Conservation (phyloP, 2,888 invertebrate genomes). For the Microctonus brassicae region DNA sequence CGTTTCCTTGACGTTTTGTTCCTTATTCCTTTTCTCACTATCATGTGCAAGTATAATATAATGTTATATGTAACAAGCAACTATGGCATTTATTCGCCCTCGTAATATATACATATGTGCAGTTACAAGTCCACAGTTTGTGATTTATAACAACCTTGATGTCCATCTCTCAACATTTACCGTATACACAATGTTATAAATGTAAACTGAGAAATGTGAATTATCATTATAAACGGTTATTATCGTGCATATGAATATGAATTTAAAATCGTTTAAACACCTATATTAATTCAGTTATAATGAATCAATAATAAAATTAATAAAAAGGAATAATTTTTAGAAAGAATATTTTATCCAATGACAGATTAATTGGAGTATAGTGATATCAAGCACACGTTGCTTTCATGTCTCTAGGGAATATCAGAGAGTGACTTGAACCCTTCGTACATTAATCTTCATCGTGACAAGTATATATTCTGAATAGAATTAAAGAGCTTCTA, state of each 20-base stretch:
- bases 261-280: not conserved
- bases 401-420: not conserved
- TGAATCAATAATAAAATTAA: not conserved
- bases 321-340: not conserved
- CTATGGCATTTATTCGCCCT: constrained; percentile 1
- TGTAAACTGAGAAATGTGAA: not conserved
- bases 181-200: not conserved
- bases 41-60: constrained; percentile 8
- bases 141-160: constrained; percentile 13
- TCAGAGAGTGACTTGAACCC: not conserved
- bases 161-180: constrained; percentile 7
- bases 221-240: not conserved
- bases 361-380: not conserved
- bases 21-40: constrained; percentile 28
- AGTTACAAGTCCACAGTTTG: not conserved
- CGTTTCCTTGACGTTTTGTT: constrained; percentile 2
- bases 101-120: constrained; percentile 10
- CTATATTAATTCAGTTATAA: not conserved
- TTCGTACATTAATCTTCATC: not conserved
- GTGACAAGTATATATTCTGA: not conserved
- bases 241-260: not conserved
- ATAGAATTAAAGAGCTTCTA: not conserved
- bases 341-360: constrained; percentile 7
- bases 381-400: not conserved
- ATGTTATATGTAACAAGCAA: not conserved